Evolutionary conservation across 2,888 invertebrate species (phyloP), one percentile per base, ranked within the genome.

Genomic region (Autographa pulchrina): DNA sequence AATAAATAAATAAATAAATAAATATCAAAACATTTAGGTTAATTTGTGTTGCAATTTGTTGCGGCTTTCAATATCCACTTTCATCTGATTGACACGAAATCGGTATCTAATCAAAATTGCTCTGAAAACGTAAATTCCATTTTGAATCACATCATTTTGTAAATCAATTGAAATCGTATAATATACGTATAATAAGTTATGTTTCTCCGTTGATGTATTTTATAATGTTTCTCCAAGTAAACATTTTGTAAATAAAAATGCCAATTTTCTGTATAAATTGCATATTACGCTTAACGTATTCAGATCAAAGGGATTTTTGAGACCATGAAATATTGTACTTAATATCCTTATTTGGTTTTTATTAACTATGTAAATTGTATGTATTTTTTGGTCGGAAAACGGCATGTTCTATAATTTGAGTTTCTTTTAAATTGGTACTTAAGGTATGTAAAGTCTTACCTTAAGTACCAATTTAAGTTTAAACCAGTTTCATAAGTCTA

Each of bases 191-290:
- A 16, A 5, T 16, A 16, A 14, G 43, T 43, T 14, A 43, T 43
- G 16, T 14, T 16, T 16, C 43, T 43, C 16, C 14, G 16, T 43
- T 43, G 43, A 43, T 43, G 5, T 43, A 16, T 70, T 41, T 66
- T 68, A 68, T 25, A 58, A 38, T 43, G 59, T 8, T 25, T 38
- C 65, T 69, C 11, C n/a, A 41, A 70, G 56, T 60, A 54, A 69
- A 65, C 58, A 38, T 69, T 56, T 59, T 35, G 54, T 80, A 78
- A 78, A 83, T 38, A 75, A 69, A 75, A 78, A 71, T 38, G 35
- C 43, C 35, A 80, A 82, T 82, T 75, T 25, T 78, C 62, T 67
- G 70, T 58, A 65, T 65, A 84, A 84, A 84, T 84, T 75, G 71
- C 72, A 72, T 72, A 72, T 78, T 72, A 75, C 67, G 64, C n/a